Evolutionary conservation across 2,888 invertebrate species (phyloP).

Genomic region (Monochamus alternatus): DNA sequence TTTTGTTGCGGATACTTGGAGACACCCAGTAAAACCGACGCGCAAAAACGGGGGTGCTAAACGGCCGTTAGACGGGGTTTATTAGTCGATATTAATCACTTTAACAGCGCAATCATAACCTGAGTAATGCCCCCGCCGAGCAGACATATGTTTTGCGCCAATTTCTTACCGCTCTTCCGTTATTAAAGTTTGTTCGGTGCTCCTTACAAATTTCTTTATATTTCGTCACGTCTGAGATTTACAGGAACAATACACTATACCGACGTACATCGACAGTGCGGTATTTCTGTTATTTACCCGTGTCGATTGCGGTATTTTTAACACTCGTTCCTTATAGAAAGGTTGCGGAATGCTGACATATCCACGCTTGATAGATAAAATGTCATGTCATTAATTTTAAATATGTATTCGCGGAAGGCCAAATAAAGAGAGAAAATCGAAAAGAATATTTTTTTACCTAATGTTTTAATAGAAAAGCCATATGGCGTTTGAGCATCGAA

Average conservation of each 20-base stretch:
- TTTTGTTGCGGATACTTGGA: background rate
- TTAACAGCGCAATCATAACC: slow-evolving; percentile 6
- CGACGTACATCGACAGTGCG: background rate
- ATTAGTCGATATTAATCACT: slow-evolving; percentile 25
- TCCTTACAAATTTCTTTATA: slow-evolving; percentile 25
- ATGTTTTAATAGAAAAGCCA: no score
- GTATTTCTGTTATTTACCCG: background rate
- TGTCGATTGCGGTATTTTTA: background rate
- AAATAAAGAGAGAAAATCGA: no score
- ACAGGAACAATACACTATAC: slow-evolving; percentile 11
- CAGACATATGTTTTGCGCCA: slow-evolving; percentile 28
- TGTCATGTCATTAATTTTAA: no score
- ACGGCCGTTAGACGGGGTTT: slow-evolving; percentile 18
- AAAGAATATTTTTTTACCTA: no score
- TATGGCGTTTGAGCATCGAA: no score
- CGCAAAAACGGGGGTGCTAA: slow-evolving; percentile 5
- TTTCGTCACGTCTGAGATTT: slow-evolving; percentile 14
- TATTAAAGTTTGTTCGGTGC: slow-evolving; percentile 8
- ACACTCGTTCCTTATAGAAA: no score
- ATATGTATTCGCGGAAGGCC: no score
- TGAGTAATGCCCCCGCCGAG: slow-evolving; percentile 25
- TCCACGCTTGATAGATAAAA: no score
- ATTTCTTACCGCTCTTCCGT: slow-evolving; percentile 20
- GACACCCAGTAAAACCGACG: slow-evolving; percentile 6
- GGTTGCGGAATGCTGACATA: no score